Conservation (phyloP, 2,888 invertebrate species). For the Perithous albicinctus region DNA sequence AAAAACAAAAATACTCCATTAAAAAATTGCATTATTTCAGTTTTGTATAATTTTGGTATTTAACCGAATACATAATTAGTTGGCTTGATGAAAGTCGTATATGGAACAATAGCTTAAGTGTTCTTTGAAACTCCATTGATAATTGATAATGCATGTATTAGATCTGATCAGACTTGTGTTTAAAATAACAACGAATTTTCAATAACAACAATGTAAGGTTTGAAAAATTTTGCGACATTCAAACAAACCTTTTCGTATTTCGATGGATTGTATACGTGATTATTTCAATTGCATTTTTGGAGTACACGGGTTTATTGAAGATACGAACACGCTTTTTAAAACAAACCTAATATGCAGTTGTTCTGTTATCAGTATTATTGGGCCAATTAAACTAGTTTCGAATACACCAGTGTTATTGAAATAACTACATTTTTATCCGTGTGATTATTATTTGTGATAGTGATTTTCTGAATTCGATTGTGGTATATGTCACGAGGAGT, state of each 20-base stretch:
- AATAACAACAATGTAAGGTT: background rate
- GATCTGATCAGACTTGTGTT: background rate
- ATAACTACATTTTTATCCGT: conserved; percentile 6
- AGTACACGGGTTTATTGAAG: background rate
- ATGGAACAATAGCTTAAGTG: background rate
- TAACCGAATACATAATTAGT: background rate
- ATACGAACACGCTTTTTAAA: conserved; percentile 5
- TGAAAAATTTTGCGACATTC: background rate
- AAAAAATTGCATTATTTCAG: background rate
- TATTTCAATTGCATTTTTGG: conserved; percentile 17
- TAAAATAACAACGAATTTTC: too few species aligned
- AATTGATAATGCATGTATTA: background rate
- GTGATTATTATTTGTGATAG: too few species aligned
- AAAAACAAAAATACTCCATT: background rate
- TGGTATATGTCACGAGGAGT: too few species aligned
- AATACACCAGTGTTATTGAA: background rate
- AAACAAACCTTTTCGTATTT: background rate
- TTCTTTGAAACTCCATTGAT: background rate
- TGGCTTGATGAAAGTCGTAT: background rate
- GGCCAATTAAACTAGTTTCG: conserved; percentile 5
- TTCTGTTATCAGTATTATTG: background rate
- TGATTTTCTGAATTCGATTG: too few species aligned
- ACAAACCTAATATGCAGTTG: background rate
- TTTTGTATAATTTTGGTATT: background rate
- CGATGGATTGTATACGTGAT: background rate